Percentiles rank a stretch among this genome's conserved stretches.
phyloP scores from a whole-genome alignment of 2,797 vertebrate species.

The Arnoldichthys spilopterus region DNA sequence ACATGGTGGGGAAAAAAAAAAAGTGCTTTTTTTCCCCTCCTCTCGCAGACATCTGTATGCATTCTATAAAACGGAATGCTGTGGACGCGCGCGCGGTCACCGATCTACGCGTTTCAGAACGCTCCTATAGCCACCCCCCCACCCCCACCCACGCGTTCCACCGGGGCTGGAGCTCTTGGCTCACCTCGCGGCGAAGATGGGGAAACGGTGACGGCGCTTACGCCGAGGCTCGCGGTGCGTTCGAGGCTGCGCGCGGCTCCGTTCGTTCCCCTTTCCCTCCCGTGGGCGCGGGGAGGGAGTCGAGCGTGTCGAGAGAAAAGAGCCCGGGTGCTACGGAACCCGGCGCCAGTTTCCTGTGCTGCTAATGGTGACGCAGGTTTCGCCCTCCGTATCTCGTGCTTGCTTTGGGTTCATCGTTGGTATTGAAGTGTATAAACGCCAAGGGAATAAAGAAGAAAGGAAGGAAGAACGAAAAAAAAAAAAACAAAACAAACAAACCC shows the following conservation, averaged over 20 bases:
- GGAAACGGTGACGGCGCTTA: no score
- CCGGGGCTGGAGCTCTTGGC: conserved; percentile 9
- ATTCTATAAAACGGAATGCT: conserved; percentile 86
- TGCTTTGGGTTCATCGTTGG: conserved; percentile 54
- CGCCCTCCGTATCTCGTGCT: not conserved
- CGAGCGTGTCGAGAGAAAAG: conserved; percentile 17
- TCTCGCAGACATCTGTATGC: conserved; percentile 67
- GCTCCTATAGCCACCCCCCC: conserved; percentile 59
- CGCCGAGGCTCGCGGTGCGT: no score
- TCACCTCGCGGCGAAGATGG: not conserved
- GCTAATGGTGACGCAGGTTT: not conserved
- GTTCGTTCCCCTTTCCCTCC: no score
- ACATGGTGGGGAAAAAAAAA: conserved; percentile 71
- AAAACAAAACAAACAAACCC: conserved; percentile 51
- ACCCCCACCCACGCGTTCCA: conserved; percentile 43
- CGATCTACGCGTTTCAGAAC: conserved; percentile 55
- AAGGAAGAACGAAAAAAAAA: conserved; percentile 74
- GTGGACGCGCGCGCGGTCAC: conserved; percentile 54
- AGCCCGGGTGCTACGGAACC: conserved; percentile 21
- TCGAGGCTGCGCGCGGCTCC: no score
- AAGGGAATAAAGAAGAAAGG: conserved; percentile 61
- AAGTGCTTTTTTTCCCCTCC: conserved; percentile 57
- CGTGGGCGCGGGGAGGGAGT: not conserved
- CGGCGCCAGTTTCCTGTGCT: conserved; percentile 18
- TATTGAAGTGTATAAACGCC: conserved; percentile 36